Evolutionary conservation across 2,113 vertebrate genomes (phyloP).

Genomic region (Triplophysa dalaica): DNA sequence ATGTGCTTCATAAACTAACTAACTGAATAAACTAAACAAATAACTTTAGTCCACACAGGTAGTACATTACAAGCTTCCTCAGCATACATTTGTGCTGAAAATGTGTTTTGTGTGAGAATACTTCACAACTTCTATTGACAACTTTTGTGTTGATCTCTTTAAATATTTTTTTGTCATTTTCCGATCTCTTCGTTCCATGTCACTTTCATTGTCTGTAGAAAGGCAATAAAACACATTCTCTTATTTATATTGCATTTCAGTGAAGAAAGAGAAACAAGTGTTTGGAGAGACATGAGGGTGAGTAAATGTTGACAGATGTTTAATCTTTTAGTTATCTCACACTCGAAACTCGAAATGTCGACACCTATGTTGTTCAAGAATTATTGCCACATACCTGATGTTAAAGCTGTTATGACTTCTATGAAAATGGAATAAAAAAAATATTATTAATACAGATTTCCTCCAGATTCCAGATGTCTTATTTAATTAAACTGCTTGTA

Average conservation of each 20-base stretch:
- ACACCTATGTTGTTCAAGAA: neutral
- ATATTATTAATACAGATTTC: neutral
- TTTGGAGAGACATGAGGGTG: too few relatives aligned
- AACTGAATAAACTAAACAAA: too few relatives aligned
- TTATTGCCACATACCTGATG: neutral
- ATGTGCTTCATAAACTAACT: too few relatives aligned
- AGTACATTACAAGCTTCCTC: too few relatives aligned
- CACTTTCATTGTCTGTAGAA: neutral
- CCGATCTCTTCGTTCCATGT: neutral
- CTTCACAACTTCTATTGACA: neutral
- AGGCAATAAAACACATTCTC: neutral
- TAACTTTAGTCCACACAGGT: too few relatives aligned
- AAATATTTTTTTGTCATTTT: neutral
- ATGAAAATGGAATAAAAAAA: neutral
- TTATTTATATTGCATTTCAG: too few relatives aligned
- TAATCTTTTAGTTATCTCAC: neutral
- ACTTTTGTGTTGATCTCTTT: neutral
- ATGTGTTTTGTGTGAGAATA: too few relatives aligned
- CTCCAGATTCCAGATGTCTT: too few relatives aligned
- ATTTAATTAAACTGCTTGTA: constrained; percentile 20
- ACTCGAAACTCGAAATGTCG: neutral
- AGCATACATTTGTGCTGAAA: too few relatives aligned
- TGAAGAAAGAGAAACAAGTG: too few relatives aligned
- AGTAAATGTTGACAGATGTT: too few relatives aligned
- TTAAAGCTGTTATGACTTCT: too few relatives aligned